Conservation (phyloP, 2,888 invertebrate genomes). For the Ceramica pisi region DNA sequence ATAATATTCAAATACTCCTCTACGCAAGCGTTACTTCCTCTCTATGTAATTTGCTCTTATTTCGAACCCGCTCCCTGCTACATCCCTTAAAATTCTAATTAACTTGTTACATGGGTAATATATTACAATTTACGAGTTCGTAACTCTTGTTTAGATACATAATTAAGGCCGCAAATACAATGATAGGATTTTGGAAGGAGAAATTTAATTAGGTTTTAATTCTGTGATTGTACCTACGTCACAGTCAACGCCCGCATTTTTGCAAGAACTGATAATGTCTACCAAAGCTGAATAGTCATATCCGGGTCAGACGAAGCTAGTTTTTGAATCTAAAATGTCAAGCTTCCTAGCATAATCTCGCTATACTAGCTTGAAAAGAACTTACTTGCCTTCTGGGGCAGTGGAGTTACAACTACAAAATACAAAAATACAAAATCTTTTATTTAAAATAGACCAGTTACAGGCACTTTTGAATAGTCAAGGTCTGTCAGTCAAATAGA, state of each 20-base stretch:
- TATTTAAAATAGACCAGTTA: too few relatives aligned
- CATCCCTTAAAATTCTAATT: conserved; percentile 56
- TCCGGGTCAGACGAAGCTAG: background rate
- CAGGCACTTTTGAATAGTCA: too few relatives aligned
- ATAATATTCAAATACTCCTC: conserved; percentile 42
- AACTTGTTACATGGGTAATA: conserved; percentile 52
- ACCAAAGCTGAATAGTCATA: background rate
- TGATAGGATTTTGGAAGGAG: conserved; percentile 6
- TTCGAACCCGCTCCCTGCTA: conserved; percentile 4
- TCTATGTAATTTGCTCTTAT: conserved; percentile 41
- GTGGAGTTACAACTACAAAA: too few relatives aligned
- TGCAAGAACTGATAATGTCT: background rate
- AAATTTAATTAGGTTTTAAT: conserved; percentile 5
- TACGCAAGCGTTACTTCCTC: conserved; percentile 20
- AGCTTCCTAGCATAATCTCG: background rate
- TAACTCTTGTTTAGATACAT: conserved; percentile 20
- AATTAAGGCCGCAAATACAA: conserved; percentile 29
- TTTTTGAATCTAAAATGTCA: background rate
- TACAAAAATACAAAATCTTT: too few relatives aligned
- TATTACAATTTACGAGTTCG: conserved; percentile 48
- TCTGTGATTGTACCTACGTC: background rate
- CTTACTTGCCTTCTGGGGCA: too few relatives aligned
- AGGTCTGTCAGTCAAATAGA: too few relatives aligned
- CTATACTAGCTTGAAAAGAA: too few relatives aligned
- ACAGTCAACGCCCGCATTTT: background rate